Base-by-base conservation (phyloP, 2,888 invertebrate genomes). In the Zygothrica quintamaculata region DNA sequence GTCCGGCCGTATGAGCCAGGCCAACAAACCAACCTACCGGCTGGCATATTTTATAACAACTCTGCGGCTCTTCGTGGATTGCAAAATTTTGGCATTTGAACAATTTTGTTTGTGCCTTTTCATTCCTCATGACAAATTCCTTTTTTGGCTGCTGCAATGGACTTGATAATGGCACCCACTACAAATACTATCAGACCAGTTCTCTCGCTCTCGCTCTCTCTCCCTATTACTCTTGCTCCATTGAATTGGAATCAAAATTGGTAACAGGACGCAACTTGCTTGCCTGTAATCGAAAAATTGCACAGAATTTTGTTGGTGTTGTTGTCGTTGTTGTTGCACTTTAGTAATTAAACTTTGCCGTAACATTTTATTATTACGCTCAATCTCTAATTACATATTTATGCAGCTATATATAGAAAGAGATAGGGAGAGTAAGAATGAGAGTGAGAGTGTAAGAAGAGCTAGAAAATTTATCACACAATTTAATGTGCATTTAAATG, bases 291-390 rank as follows among this genome's bases (percentile, higher is more conserved):
- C 84, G 77, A 80, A 74, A 81, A 75, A 62, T 69, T 67, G 64
- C 47, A 50, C 59, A 37, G 57, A 44, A 52, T 57, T 22, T 22
- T 3, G 3, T 22, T 22, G n/a, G n/a, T n/a, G n/a, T n/a, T n/a
- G n/a, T n/a, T n/a, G n/a, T n/a, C 5, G 18, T 22, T 22, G 18
- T 44, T 44, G 75, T 74, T 47, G 65, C 82, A 81, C 82, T 67
- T 84, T 80, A 34, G 67, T 86, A 80, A 80, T 80, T 80, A 80
- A 84, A 80, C 66, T 84, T 84, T 57, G 73, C 64, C 79, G 51
- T 18, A 46, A 52, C 69, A 69, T 69, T 84, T 77, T 69, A 59
- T 79, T 69, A 64, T 12, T 22, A 52, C n/a, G n/a, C n/a, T 39
- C 40, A 56, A 50, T 42, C 64, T 65, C 69, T 79, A 79, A 79